phyloP scores from a whole-genome alignment of 1,140 invertebrate species.

The Meteorus sp. region DNA sequence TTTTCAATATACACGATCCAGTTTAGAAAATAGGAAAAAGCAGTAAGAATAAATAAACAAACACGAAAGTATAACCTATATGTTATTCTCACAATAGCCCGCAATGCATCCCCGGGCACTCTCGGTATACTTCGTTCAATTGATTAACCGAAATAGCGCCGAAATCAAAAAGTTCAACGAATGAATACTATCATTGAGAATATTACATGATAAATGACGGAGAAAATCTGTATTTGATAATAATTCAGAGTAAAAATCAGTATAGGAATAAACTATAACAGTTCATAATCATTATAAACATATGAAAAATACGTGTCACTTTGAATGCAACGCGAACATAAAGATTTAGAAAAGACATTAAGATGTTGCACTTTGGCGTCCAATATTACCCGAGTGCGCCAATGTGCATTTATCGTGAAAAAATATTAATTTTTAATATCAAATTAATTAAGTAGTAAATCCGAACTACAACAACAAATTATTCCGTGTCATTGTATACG shows the following conservation, averaged over 20 bases:
- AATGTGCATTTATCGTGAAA: neutral
- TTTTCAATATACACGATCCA: too few species aligned
- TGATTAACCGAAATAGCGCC: constrained; percentile 24
- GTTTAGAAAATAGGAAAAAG: too few species aligned
- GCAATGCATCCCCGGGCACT: constrained; percentile 2
- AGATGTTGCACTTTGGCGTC: neutral
- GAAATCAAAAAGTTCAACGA: constrained; percentile 37
- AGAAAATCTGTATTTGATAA: neutral
- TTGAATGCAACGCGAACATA: neutral
- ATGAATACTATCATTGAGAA: constrained; percentile 4
- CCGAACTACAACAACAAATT: too few species aligned
- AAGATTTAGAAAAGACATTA: neutral
- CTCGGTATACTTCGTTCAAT: constrained; percentile 14
- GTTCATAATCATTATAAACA: neutral
- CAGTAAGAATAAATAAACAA: constrained; percentile 1
- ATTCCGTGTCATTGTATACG: too few species aligned
- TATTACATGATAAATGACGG: neutral
- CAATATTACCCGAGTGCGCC: neutral
- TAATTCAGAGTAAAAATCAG: neutral
- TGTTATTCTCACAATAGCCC: neutral
- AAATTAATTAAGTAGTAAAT: too few species aligned
- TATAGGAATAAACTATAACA: neutral
- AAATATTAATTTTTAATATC: too few species aligned
- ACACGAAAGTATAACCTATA: neutral
- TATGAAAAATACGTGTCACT: neutral